Conservation (phyloP, 2,888 invertebrate species). For the Lasioglossum oenotherae region DNA sequence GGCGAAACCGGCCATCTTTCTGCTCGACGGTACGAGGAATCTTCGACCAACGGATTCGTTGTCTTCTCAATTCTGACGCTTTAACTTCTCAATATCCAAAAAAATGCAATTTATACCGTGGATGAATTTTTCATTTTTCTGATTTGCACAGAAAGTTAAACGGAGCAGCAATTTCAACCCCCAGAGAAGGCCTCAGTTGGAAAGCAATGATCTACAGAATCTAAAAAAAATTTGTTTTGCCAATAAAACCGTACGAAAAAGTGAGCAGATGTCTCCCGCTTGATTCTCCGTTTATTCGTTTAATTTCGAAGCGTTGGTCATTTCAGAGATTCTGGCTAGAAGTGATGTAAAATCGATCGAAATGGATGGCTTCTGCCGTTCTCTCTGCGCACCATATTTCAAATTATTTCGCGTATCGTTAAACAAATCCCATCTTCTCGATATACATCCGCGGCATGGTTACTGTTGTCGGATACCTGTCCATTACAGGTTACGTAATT, state of each 20-base stretch:
- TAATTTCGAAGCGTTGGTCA: neutral
- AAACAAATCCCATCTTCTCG: slow-evolving; percentile 1
- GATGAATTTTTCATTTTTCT: neutral
- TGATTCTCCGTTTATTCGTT: neutral
- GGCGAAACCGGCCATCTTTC: slow-evolving; percentile 17
- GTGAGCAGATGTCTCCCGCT: neutral
- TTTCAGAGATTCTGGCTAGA: neutral
- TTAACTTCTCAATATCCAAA: neutral
- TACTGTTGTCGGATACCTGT: slow-evolving; percentile 9
- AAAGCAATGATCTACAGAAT: neutral
- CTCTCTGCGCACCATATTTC: neutral
- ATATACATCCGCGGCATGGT: neutral
- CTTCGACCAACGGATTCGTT: neutral
- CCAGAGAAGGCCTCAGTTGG: neutral
- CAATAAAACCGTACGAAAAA: neutral
- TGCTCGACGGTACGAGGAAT: neutral
- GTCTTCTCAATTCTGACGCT: neutral
- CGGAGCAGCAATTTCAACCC: neutral
- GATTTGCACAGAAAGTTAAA: no score
- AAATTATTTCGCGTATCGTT: slow-evolving; percentile 8
- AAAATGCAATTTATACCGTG: neutral
- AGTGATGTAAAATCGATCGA: neutral
- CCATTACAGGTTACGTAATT: slow-evolving; percentile 48
- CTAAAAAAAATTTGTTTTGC: neutral
- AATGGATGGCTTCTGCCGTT: neutral